These are phyloP conservation scores for Sebastes flavidus DNA, from an alignment of 2,797 vertebrate species.

Conservation along the genomic window DNA sequence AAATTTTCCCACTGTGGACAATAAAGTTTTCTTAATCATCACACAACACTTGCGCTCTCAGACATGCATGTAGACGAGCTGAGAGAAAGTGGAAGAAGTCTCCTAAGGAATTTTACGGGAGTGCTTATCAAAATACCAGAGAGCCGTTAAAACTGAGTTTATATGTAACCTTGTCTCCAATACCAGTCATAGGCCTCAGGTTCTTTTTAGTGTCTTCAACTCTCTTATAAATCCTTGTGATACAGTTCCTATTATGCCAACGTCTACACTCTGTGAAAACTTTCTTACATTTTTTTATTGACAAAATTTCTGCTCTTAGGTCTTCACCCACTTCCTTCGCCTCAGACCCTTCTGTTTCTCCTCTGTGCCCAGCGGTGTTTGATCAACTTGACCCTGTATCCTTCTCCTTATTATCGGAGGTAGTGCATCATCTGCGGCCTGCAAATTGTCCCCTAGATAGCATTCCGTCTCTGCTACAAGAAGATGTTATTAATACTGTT, in stretches of 20 bases:
- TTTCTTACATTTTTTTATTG: not conserved
- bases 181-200: not conserved
- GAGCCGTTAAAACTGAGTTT: not conserved
- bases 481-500: not conserved
- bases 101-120: not conserved
- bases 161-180: not conserved
- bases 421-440: not conserved
- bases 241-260: not conserved
- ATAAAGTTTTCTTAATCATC: not conserved
- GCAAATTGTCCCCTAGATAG: not conserved
- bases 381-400: not conserved
- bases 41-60: not conserved
- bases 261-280: not conserved
- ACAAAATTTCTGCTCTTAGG: not conserved
- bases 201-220: not conserved
- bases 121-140: not conserved
- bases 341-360: not conserved
- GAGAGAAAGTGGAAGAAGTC: not conserved
- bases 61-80: not conserved
- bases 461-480: not conserved
- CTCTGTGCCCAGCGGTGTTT: not conserved
- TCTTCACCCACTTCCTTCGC: too few species aligned
- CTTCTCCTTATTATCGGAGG: not conserved
- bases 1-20: too few species aligned
- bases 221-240: not conserved